Percentiles rank a stretch among this genome's conserved stretches.
Evolutionary conservation across 2,888 invertebrate genomes (phyloP).

Genomic region (Callyntrura guangdongensis): DNA sequence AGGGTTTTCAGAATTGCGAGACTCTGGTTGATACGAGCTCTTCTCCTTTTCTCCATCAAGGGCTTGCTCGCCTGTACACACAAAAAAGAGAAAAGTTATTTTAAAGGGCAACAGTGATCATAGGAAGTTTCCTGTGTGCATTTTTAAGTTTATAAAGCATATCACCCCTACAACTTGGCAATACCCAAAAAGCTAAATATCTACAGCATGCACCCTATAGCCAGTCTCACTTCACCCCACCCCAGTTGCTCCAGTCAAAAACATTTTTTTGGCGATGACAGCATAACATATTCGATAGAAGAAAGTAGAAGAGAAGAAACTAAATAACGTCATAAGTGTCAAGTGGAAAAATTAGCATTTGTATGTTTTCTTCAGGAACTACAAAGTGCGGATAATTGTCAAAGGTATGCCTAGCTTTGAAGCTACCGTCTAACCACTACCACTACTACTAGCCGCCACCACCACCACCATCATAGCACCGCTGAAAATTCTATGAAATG

Average conservation of each 20-base stretch:
- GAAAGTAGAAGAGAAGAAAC: neutral
- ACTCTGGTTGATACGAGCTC: constrained; percentile 82
- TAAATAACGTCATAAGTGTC: constrained; percentile 25
- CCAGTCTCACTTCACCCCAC: constrained; percentile 3
- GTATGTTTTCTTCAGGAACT: neutral
- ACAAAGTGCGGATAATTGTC: constrained; percentile 8
- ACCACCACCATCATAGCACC: neutral
- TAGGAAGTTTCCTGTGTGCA: neutral
- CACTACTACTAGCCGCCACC: neutral
- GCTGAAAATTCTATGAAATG: neutral
- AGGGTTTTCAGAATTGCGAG: constrained; percentile 81
- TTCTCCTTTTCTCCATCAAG: constrained; percentile 82
- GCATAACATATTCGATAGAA: neutral
- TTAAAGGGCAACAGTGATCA: neutral
- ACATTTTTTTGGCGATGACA: neutral
- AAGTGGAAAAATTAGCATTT: constrained; percentile 32
- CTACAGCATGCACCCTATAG: too few relatives aligned
- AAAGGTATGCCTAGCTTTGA: constrained; percentile 11
- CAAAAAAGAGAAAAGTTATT: neutral
- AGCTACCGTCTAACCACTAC: constrained; percentile 21
- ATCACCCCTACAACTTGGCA: too few relatives aligned
- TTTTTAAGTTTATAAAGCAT: too few relatives aligned
- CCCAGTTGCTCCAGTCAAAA: neutral
- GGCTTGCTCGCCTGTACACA: constrained; percentile 82
- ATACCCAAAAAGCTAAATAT: too few relatives aligned